These are phyloP conservation scores for Tetragonisca angustula DNA, from an alignment of 2,888 invertebrate genomes.

Conservation along the genomic window DNA sequence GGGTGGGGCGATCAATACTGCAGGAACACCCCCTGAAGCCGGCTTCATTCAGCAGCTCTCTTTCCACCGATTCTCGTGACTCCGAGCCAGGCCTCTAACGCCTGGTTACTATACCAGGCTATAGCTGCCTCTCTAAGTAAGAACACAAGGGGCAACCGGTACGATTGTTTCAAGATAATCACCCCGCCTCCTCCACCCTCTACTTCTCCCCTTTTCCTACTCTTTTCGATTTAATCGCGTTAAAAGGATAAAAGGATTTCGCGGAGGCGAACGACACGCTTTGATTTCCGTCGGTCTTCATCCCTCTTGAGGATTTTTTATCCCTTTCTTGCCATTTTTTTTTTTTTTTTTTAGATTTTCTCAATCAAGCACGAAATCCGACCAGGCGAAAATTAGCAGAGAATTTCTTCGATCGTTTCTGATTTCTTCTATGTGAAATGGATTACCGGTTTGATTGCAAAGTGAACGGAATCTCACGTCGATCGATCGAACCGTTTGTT, in stretches of 20 bases:
- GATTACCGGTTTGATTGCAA: background rate
- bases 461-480: background rate
- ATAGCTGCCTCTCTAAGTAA: constrained; percentile 43
- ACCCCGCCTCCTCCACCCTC: background rate
- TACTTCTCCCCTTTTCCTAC: too few relatives aligned
- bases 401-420: background rate
- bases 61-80: constrained; percentile 50
- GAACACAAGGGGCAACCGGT: constrained; percentile 34
- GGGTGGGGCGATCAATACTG: constrained; percentile 82
- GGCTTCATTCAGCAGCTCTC: constrained; percentile 75
- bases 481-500: background rate
- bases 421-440: too few relatives aligned
- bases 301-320: background rate
- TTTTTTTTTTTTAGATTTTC: background rate
- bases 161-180: constrained; percentile 55
- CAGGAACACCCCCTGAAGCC: constrained; percentile 72
- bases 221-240: constrained; percentile 56
- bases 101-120: constrained; percentile 51
- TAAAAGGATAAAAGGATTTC: constrained; percentile 41
- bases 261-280: constrained; percentile 1
- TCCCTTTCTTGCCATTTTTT: background rate
- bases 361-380: background rate
- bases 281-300: background rate
- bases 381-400: background rate
- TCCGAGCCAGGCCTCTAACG: constrained; percentile 31